phyloP scores from a whole-genome alignment of 2,888 invertebrate species.

The Agonopterix alstromeriana region DNA sequence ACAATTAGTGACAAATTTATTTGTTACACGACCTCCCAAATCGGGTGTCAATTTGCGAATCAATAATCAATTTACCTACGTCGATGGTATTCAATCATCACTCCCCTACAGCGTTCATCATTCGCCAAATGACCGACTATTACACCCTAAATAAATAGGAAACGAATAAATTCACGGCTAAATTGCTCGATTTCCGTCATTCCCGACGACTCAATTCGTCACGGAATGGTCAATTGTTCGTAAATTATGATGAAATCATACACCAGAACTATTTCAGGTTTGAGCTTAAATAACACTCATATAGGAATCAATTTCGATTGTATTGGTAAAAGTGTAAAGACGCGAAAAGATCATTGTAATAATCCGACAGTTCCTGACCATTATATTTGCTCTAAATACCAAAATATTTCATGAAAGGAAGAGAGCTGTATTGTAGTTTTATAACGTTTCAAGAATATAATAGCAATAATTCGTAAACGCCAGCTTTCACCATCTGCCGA shows the following conservation, averaged over 20 bases:
- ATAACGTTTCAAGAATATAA: conserved; percentile 34
- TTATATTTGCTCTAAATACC: conserved; percentile 33
- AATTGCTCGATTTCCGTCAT: conserved; percentile 68
- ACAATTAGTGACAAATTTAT: background rate
- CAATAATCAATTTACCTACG: conserved; percentile 60
- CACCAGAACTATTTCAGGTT: background rate
- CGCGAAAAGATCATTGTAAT: conserved; percentile 21
- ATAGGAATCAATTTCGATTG: conserved; percentile 2
- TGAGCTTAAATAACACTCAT: background rate
- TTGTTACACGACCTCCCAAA: background rate
- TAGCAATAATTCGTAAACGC: conserved; percentile 34
- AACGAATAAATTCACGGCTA: conserved; percentile 53
- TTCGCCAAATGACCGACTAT: conserved; percentile 43
- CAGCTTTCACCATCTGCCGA: conserved; percentile 52
- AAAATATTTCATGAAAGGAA: conserved; percentile 30
- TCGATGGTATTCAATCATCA: conserved; percentile 33
- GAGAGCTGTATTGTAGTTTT: conserved; percentile 27
- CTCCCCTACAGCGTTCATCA: conserved; percentile 27
- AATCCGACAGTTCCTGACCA: conserved; percentile 30
- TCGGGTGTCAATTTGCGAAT: conserved; percentile 20
- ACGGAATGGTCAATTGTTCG: conserved; percentile 42
- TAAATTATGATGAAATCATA: conserved; percentile 8
- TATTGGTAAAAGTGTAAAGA: conserved; percentile 4
- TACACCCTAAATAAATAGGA: conserved; percentile 51
- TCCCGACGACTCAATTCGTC: conserved; percentile 56